Percentiles rank a stretch among this genome's conserved stretches.
phyloP scores from a whole-genome alignment of 2,797 vertebrate species.

The Sebastes nivosus region DNA sequence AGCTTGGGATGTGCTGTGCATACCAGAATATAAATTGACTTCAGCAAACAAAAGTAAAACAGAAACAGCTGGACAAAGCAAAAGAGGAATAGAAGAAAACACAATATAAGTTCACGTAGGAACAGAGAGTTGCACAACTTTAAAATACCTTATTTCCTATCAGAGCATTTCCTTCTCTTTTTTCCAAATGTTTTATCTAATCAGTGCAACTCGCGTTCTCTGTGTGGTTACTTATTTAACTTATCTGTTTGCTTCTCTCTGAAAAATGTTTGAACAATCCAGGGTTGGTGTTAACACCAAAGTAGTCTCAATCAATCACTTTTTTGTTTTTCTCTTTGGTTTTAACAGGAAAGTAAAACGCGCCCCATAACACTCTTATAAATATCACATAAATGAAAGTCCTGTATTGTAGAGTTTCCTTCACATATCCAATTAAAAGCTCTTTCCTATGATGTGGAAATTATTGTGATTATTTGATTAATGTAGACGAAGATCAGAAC shows the following conservation, averaged over 20 bases:
- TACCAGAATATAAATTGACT: not conserved
- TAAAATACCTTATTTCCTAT: not conserved
- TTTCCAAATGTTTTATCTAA: not conserved
- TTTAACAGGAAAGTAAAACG: not conserved
- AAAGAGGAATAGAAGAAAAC: not conserved
- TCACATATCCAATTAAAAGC: not conserved
- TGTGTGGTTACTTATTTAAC: not conserved
- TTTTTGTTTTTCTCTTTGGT: not conserved
- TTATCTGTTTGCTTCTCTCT: not conserved
- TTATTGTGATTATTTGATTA: not conserved
- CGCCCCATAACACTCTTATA: not conserved
- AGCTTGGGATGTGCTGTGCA: not conserved
- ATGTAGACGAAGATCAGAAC: not conserved
- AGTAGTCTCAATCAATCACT: not conserved
- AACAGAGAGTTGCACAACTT: slow-evolving; percentile 23
- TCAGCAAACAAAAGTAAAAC: not conserved
- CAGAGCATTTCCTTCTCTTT: not conserved
- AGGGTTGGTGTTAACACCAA: not conserved
- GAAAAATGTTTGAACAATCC: not conserved
- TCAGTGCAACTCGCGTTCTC: not conserved
- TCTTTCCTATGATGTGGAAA: not conserved
- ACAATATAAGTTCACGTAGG: not conserved
- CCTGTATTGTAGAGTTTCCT: not conserved
- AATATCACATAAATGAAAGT: not conserved
- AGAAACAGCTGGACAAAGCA: not conserved